phyloP scores from a whole-genome alignment of 1,140 invertebrate genomes.

The Trichonephila clavipes region DNA sequence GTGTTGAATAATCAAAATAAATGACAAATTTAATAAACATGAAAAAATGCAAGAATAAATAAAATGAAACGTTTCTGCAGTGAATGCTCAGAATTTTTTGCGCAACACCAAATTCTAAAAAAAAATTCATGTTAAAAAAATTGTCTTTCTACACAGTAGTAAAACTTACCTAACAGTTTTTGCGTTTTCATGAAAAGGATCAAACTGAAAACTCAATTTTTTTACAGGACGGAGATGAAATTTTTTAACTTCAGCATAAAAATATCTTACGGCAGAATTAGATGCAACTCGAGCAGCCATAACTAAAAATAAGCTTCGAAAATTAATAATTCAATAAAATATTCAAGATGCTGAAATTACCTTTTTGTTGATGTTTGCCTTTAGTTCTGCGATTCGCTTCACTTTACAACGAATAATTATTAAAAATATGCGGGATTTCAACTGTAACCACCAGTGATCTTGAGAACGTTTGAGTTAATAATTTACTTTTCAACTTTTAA shows the following conservation, averaged over 20 bases:
- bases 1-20: too few species aligned
- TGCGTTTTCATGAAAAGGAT: conserved; percentile 89
- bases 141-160: background rate
- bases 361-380: background rate
- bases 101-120: too few species aligned
- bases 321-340: background rate
- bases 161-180: conserved; percentile 86
- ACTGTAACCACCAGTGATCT: background rate
- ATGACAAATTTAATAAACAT: too few species aligned
- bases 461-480: too few species aligned
- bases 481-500: too few species aligned
- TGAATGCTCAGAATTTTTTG: too few species aligned
- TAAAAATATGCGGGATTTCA: background rate
- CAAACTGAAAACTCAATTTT: conserved; percentile 88
- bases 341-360: background rate
- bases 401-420: background rate
- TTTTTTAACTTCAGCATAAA: conserved; percentile 82
- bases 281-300: conserved; percentile 21
- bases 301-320: background rate
- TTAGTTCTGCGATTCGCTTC: background rate
- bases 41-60: too few species aligned
- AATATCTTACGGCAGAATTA: background rate
- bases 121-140: too few species aligned
- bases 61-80: too few species aligned
- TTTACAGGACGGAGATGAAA: conserved; percentile 90